phyloP scores from a whole-genome alignment of 2,888 invertebrate species.

The Xestia sexstrigata region DNA sequence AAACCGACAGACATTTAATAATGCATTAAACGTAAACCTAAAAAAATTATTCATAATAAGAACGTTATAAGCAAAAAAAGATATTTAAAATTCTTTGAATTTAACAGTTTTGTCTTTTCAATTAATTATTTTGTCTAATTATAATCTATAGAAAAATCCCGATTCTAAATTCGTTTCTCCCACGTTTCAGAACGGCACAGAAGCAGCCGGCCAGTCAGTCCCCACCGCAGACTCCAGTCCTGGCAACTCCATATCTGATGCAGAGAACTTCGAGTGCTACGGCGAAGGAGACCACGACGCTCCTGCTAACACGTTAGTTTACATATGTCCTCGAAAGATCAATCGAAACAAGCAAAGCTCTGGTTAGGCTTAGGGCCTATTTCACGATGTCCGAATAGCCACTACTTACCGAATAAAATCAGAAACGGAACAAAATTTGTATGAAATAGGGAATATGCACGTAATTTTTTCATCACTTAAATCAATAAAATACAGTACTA shows the following conservation, averaged over 20 bases:
- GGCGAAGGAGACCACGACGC: slow-evolving; percentile 92
- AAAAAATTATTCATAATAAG: not conserved
- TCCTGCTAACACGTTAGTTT: slow-evolving; percentile 83
- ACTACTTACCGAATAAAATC: too few relatives aligned
- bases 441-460: too few relatives aligned
- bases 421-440: too few relatives aligned
- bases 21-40: not conserved
- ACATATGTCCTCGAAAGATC: not conserved
- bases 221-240: slow-evolving; percentile 89
- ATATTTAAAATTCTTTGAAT: not conserved
- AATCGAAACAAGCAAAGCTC: not conserved
- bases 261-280: slow-evolving; percentile 95
- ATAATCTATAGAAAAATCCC: too few relatives aligned
- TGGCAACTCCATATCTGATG: slow-evolving; percentile 92
- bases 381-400: too few relatives aligned
- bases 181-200: slow-evolving; percentile 85
- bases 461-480: too few relatives aligned
- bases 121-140: too few relatives aligned
- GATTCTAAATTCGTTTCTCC: not conserved
- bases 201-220: slow-evolving; percentile 78
- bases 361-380: too few relatives aligned
- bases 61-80: not conserved
- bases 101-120: not conserved
- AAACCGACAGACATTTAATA: too few relatives aligned
- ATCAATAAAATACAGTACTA: too few relatives aligned